A percentile compares a stretch with the other conserved stretches of the same genome.
phyloP scores from a whole-genome alignment of 1,140 invertebrate species.

The Lordiphosa clarofinis region DNA sequence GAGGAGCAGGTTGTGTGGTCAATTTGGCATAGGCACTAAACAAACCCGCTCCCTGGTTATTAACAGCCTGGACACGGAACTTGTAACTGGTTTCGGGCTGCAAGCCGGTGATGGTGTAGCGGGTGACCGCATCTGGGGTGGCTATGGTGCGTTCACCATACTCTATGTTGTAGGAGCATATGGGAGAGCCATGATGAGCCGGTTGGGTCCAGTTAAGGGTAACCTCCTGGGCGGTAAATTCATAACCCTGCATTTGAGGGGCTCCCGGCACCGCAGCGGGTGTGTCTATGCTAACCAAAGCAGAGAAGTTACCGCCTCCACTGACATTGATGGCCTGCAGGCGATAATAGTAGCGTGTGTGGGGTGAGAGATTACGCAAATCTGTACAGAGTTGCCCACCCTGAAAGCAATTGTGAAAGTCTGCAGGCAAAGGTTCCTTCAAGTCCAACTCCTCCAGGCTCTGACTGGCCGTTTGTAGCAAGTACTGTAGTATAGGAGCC shows the following conservation, averaged over 20 bases:
- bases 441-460: slow-evolving; percentile 81
- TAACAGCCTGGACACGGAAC: slow-evolving; percentile 89
- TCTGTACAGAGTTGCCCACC: slow-evolving; percentile 83
- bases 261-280: slow-evolving; percentile 87
- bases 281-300: slow-evolving; percentile 83
- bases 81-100: slow-evolving; percentile 84
- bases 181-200: slow-evolving; percentile 85
- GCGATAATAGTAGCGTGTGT: slow-evolving; percentile 89
- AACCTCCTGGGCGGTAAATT: slow-evolving; percentile 85
- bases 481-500: slow-evolving; percentile 88
- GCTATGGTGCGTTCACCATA: slow-evolving; percentile 83
- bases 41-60: slow-evolving; percentile 89
- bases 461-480: slow-evolving; percentile 83
- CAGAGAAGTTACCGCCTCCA: slow-evolving; percentile 87
- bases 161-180: slow-evolving; percentile 89
- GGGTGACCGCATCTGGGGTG: slow-evolving; percentile 81
- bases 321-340: slow-evolving; percentile 89
- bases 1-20: slow-evolving; percentile 87
- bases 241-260: slow-evolving; percentile 82
- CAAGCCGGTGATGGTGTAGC: slow-evolving; percentile 81
- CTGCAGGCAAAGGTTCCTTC: slow-evolving; percentile 80
- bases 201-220: slow-evolving; percentile 87
- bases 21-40: slow-evolving; percentile 87
- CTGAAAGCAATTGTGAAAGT: slow-evolving; percentile 82
- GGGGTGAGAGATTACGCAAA: slow-evolving; percentile 87